Conservation (phyloP, 2,888 invertebrate species). For the Autographa pulchrina region DNA sequence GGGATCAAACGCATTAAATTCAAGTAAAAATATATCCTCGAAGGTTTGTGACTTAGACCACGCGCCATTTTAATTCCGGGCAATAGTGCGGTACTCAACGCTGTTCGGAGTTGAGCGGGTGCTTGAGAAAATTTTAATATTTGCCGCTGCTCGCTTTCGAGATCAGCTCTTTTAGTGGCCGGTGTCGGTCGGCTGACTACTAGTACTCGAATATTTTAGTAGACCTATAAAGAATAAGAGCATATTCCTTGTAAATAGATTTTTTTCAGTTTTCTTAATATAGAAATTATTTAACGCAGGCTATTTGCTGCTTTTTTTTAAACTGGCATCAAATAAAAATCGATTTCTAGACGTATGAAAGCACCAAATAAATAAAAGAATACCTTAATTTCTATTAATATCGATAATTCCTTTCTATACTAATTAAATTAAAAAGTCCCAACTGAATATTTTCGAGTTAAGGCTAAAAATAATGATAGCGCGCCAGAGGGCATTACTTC, state of each 20-base stretch:
- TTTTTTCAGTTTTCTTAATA: no score
- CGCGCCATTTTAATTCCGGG: conserved; percentile 49
- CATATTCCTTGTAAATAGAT: no score
- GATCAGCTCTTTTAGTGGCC: conserved; percentile 51
- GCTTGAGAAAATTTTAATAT: conserved; percentile 61
- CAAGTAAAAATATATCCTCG: conserved; percentile 24
- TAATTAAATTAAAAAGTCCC: neutral
- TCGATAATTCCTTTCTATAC: neutral
- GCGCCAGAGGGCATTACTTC: conserved; percentile 10
- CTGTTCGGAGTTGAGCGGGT: conserved; percentile 33
- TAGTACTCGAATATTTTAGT: conserved; percentile 29
- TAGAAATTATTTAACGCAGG: no score
- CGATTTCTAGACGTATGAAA: no score
- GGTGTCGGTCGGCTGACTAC: conserved; percentile 33
- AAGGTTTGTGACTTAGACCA: conserved; percentile 39
- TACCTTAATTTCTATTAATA: no score
- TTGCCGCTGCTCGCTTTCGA: conserved; percentile 50
- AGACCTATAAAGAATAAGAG: conserved; percentile 1
- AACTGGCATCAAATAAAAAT: no score
- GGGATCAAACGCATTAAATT: conserved; percentile 34
- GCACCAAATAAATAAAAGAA: no score
- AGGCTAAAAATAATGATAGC: neutral
- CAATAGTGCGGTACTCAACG: conserved; percentile 47
- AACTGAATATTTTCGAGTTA: neutral
- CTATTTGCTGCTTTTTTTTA: no score